Evolutionary conservation across 2,888 invertebrate genomes (phyloP), one percentile per base, ranked within the genome.

Genomic region (Bugulina stolonifera): DNA sequence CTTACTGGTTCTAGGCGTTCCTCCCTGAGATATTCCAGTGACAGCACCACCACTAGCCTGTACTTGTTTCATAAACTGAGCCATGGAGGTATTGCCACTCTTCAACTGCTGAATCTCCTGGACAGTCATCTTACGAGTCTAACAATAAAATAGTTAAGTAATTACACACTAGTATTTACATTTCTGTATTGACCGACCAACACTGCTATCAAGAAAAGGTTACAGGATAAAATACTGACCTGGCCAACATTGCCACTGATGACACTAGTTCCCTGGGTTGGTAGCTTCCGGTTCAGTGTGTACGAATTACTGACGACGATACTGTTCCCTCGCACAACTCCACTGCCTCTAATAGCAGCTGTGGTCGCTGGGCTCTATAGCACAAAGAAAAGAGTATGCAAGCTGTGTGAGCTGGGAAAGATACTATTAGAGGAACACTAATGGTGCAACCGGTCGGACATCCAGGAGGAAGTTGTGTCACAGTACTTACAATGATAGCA

Each of bases 401-500:
- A 43, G 18, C 43, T 43, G n/a, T n/a, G n/a, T n/a, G n/a, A n/a
- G n/a, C n/a, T n/a, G n/a, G n/a, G n/a, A n/a, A n/a, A n/a, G n/a
- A n/a, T n/a, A n/a, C n/a, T n/a, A n/a, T n/a, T n/a, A n/a, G n/a
- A n/a, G n/a, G n/a, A n/a, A n/a, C n/a, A n/a, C n/a, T n/a, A n/a
- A n/a, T n/a, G n/a, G n/a, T n/a, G n/a, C n/a, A n/a, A n/a, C n/a
- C n/a, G n/a, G n/a, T n/a, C n/a, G n/a, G n/a, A n/a, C n/a, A n/a
- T n/a, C n/a, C n/a, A n/a, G n/a, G n/a, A n/a, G n/a, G n/a, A n/a
- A n/a, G n/a, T n/a, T n/a, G n/a, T n/a, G n/a, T n/a, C n/a, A n/a
- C n/a, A n/a, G n/a, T 25, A 76, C 77, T 75, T 73, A 79, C 78
- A 73, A 78, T 75, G 64, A 78, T 77, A 69, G 78, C 76, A 69